phyloP scores from a whole-genome alignment of 2,797 vertebrate species.

The Poecilia velifera region DNA sequence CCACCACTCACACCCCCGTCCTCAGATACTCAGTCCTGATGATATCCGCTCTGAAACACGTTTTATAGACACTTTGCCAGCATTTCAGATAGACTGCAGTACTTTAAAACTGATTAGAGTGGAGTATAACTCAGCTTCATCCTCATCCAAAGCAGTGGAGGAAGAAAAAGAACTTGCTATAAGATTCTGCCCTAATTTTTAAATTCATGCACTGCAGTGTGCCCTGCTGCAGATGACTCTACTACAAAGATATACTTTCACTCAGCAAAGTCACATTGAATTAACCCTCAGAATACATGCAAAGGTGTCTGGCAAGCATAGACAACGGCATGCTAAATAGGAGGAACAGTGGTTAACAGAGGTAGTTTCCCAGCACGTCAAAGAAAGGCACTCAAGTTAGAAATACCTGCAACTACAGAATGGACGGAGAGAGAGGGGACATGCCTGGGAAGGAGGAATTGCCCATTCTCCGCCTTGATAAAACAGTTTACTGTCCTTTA shows the following conservation, averaged over 20 bases:
- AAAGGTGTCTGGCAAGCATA: slow-evolving; percentile 25
- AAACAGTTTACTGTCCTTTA: slow-evolving; percentile 60
- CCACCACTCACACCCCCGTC: slow-evolving; percentile 8
- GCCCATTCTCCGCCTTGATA: slow-evolving; percentile 76
- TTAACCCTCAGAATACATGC: slow-evolving; percentile 23
- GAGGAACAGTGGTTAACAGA: slow-evolving; percentile 31
- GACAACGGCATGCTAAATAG: slow-evolving; percentile 29
- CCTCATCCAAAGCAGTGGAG: background rate
- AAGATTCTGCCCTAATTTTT: slow-evolving; percentile 25
- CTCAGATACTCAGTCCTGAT: slow-evolving; percentile 21
- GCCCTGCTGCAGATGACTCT: background rate
- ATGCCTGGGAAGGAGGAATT: slow-evolving; percentile 81
- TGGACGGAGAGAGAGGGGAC: slow-evolving; percentile 74
- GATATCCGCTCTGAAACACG: slow-evolving; percentile 30
- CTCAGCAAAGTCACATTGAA: slow-evolving; percentile 15
- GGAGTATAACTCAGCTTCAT: slow-evolving; percentile 3
- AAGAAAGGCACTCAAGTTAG: slow-evolving; percentile 71
- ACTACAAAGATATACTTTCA: slow-evolving; percentile 6
- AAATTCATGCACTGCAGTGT: slow-evolving; percentile 4
- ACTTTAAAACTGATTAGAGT: slow-evolving; percentile 24
- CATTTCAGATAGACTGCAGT: slow-evolving; percentile 13
- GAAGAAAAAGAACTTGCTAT: slow-evolving; percentile 7
- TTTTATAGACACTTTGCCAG: slow-evolving; percentile 25
- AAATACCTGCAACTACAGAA: slow-evolving; percentile 79
- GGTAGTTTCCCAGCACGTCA: slow-evolving; percentile 59